Base-by-base conservation (phyloP, 1,140 invertebrate species). In the Octopus bimaculoides region DNA sequence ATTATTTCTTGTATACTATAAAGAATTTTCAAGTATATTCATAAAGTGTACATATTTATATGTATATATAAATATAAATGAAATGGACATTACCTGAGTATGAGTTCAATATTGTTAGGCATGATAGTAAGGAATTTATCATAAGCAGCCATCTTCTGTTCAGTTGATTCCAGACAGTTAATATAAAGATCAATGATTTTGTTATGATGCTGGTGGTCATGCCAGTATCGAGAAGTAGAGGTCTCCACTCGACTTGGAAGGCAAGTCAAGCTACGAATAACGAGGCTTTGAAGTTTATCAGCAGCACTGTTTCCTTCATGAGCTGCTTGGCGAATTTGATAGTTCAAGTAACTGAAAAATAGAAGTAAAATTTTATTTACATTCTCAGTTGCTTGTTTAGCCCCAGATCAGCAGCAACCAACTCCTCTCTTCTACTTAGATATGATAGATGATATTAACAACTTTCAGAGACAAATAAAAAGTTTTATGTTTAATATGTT, bases 181-280 rank as follows among this genome's bases (percentile, higher is more conserved):
- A 87, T 5, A 76, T 82, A 87, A 7, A 80, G 73, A 20, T 86
- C 83, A 75, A 87, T 80, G 20, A 88, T 78, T 17, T 69, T 55
- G 74, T 84, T 87, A 73, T 85, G 81, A 53, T 84, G 81, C 14
- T 54, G 80, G 74, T 84, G 85, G 71, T 88, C 83, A 54, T 81
- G 20, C 86, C 84, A 85, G 54, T 78, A 71, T 17, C 71, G 66
- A 41, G 26, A 41, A 41, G 26, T 41, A 41, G 26, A 41, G 26
- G 26, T 41, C 26, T 41, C 26, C 26, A 54, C 80, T 77, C 5
- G 86, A 85, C 26, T 85, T 82, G 17, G 82, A 82, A 17, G 66
- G 14, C 66, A n/a, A 20, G 82, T 81, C 14, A 87, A 52, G 69
- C 82, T 82, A 26, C 86, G 81, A 17, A 79, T 74, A 10, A 88